Conservation (phyloP, 2,888 invertebrate genomes). For the Oscheius sp. region DNA sequence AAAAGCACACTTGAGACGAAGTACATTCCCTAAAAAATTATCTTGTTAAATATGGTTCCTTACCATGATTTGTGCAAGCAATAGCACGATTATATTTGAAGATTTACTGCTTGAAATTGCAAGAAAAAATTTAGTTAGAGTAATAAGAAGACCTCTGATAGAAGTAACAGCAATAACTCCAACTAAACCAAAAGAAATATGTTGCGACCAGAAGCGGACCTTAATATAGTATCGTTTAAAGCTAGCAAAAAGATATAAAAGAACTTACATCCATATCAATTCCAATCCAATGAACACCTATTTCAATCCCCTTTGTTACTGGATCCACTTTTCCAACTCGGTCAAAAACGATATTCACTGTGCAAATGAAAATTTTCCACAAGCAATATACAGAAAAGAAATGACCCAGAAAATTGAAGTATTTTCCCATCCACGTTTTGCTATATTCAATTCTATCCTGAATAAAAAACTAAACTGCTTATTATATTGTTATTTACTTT, state of each 20-base stretch:
- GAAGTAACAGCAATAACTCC: slow-evolving; percentile 98
- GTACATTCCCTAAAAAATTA: slow-evolving; percentile 87
- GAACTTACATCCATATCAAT: slow-evolving; percentile 83
- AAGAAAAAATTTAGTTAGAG: slow-evolving; percentile 99
- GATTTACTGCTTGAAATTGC: slow-evolving; percentile 98
- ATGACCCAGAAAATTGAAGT: slow-evolving; percentile 96
- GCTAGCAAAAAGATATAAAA: neutral
- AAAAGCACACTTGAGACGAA: slow-evolving; percentile 95
- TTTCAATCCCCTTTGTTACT: slow-evolving; percentile 92
- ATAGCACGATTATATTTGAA: slow-evolving; percentile 94
- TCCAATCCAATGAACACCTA: slow-evolving; percentile 94
- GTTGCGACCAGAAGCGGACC: slow-evolving; percentile 98
- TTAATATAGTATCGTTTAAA: slow-evolving; percentile 40
- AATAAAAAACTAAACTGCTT: slow-evolving; percentile 33
- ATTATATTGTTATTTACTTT: slow-evolving; percentile 52
- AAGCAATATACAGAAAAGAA: slow-evolving; percentile 97
- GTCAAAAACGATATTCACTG: slow-evolving; percentile 91
- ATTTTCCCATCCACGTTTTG: slow-evolving; percentile 91
- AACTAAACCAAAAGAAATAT: slow-evolving; percentile 93
- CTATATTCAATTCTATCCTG: slow-evolving; percentile 81
- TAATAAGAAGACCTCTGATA: slow-evolving; percentile 91
- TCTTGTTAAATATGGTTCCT: neutral
- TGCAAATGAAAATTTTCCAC: slow-evolving; percentile 94
- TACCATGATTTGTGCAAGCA: slow-evolving; percentile 96
- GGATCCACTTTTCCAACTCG: slow-evolving; percentile 82